Conservation (phyloP, 2,113 vertebrate species). For the Nerophis lumbriciformis region DNA sequence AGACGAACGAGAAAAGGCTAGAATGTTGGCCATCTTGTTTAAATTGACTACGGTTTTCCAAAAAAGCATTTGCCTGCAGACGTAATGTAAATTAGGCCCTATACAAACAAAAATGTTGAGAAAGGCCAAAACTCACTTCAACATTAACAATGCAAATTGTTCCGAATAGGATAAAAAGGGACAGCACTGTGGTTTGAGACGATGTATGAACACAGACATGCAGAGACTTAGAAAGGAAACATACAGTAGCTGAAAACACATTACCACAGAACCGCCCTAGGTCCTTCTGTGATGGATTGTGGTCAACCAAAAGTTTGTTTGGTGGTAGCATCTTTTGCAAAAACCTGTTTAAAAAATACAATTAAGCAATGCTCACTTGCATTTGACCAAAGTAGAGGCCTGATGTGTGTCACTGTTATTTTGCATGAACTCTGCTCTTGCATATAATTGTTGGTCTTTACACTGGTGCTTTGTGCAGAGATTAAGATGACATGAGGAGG, state of each 20-base stretch:
- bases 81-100: conserved; percentile 47
- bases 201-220: conserved; percentile 19
- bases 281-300: conserved; percentile 36
- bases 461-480: conserved; percentile 76
- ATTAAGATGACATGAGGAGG: conserved; percentile 74
- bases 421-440: conserved; percentile 56
- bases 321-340: conserved; percentile 22
- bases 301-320: conserved; percentile 56
- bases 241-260: conserved; percentile 48
- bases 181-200: too few relatives aligned
- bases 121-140: conserved; percentile 46
- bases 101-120: conserved; percentile 52
- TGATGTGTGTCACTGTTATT: conserved; percentile 12
- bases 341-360: neutral
- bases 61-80: conserved; percentile 71
- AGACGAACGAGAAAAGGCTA: conserved; percentile 54
- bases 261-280: conserved; percentile 14
- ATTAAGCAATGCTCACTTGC: neutral
- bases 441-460: conserved; percentile 72
- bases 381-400: conserved; percentile 11
- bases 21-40: conserved; percentile 52
- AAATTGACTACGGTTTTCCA: conserved; percentile 57
- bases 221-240: conserved; percentile 48
- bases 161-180: conserved; percentile 14
- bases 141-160: conserved; percentile 42